Base-by-base conservation (phyloP, 2,113 vertebrate genomes). In the Corapipo altera region DNA sequence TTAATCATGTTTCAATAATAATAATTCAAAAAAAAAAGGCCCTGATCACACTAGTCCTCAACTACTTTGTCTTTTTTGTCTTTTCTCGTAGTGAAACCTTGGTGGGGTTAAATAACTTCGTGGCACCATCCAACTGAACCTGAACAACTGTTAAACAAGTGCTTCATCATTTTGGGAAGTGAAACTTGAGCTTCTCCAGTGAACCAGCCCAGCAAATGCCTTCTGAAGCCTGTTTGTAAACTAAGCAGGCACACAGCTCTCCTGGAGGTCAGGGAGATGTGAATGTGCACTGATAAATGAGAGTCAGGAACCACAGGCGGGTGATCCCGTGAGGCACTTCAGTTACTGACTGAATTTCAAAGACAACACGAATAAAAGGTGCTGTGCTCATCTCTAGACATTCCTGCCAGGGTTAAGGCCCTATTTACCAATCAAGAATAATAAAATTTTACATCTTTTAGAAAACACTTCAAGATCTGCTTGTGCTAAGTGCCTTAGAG, bases 181-280 rank as follows among this genome's bases (percentile, higher is more conserved):
- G 32, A 95, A 95, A 96, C 77, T 78, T 57, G 91, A 96, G 57
- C 69, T 66, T 72, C 58, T 87, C 33, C 17, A 23, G 30, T 0
- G 2, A 74, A 11, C 35, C 80, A 92, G 73, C 76, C 48, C 83
- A 78, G 76, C 91, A 88, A 84, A 59, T 2, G 17, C 73, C 52
- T 83, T 70, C 65, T 37, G 48, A 55, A 92, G 51, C 35, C 59
- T 92, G 80, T 78, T 81, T 94, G 91, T 87, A 91, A 93, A 61
- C 41, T 20, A 52, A 65, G 57, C 0, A 4, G 79, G 33, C 1
- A 2, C 26, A 9, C 12, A 59, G 83, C 52, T 89, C 43, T 75
- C 59, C 44, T 75, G 76, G 80, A 91, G 73, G 80, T 89, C 94
- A 78, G 86, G 65, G 73, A 74, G 33, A 67, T 0, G 28, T 55